phyloP scores from a whole-genome alignment of 2,888 invertebrate species.

The Timema podura region DNA sequence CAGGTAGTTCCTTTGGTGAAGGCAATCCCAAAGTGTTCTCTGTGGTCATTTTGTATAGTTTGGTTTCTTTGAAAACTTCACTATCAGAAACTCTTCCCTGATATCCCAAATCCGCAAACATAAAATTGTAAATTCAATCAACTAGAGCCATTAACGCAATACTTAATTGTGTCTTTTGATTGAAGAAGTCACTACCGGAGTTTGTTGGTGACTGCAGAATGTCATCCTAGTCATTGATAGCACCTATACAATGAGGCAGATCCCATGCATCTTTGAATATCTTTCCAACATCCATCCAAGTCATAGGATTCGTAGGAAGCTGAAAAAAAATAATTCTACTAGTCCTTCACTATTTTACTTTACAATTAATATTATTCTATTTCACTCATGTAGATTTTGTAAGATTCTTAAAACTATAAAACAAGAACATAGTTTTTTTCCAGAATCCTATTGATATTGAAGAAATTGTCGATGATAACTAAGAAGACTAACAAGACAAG shows the following conservation, averaged over 20 bases:
- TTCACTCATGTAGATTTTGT: no score
- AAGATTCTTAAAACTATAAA: no score
- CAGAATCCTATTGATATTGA: no score
- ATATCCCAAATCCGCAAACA: not conserved
- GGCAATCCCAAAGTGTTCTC: not conserved
- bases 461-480: not conserved
- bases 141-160: not conserved
- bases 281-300: not conserved
- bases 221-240: not conserved
- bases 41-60: not conserved
- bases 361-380: no score
- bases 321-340: not conserved
- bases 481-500: not conserved
- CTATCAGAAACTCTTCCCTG: constrained; percentile 8
- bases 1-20: not conserved
- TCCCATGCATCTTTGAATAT: not conserved
- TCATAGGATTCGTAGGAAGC: not conserved
- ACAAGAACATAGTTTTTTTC: no score
- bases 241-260: not conserved
- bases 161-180: not conserved
- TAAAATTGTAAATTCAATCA: constrained; percentile 3
- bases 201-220: constrained; percentile 5
- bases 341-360: not conserved
- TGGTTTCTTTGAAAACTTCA: not conserved
- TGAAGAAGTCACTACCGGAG: no score